Conservation (phyloP, 1,140 invertebrate species). For the Dinoponera quadriceps region DNA sequence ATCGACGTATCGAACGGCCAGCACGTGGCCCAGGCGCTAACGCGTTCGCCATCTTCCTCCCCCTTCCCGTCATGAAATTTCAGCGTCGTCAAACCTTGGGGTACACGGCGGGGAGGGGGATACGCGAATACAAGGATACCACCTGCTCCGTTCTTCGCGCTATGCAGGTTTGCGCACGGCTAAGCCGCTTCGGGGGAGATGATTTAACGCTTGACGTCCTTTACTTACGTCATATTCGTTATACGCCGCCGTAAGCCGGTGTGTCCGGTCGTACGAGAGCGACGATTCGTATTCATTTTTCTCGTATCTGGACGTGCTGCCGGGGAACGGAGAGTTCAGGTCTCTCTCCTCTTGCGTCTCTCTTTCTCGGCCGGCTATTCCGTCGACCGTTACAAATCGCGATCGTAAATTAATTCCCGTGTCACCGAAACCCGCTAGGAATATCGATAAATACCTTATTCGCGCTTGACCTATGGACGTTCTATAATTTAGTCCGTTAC, state of each 20-base stretch:
- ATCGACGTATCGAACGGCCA: constrained; percentile 56
- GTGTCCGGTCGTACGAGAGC: background rate
- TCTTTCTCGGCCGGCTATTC: no score
- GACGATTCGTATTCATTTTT: constrained; percentile 35
- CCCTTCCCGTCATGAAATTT: constrained; percentile 17
- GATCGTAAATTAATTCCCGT: constrained; percentile 23
- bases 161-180: constrained; percentile 34
- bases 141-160: constrained; percentile 41
- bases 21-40: constrained; percentile 34
- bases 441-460: constrained; percentile 52
- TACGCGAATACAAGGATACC: constrained; percentile 43
- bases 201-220: constrained; percentile 49
- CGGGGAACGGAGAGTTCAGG: no score
- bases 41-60: constrained; percentile 15
- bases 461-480: constrained; percentile 43
- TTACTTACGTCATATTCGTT: constrained; percentile 47
- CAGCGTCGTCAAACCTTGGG: constrained; percentile 24
- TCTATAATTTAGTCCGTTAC: constrained; percentile 44
- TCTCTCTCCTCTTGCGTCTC: no score
- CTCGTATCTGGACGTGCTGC: background rate
- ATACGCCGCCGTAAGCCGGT: constrained; percentile 27
- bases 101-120: background rate
- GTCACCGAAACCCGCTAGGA: background rate
- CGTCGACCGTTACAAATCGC: no score
- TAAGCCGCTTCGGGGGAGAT: constrained; percentile 37